Conservation (phyloP, 2,888 invertebrate species). For the Orgyia antiqua region DNA sequence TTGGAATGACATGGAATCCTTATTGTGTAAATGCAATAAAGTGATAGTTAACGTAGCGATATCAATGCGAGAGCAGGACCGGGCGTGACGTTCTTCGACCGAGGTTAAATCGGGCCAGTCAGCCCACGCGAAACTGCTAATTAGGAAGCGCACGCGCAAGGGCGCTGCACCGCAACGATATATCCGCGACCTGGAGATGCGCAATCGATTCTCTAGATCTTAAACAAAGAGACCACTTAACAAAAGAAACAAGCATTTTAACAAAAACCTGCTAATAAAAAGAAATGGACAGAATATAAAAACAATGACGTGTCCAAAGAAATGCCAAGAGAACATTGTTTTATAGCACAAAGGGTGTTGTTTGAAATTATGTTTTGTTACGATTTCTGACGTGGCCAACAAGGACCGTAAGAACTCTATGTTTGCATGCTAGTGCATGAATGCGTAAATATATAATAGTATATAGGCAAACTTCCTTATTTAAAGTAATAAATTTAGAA, state of each 20-base stretch:
- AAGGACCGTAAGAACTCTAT: slow-evolving; percentile 17
- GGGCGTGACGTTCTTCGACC: slow-evolving; percentile 53
- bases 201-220: slow-evolving; percentile 29
- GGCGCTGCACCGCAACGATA: slow-evolving; percentile 50
- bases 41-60: slow-evolving; percentile 14
- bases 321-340: slow-evolving; percentile 37
- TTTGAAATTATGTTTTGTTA: slow-evolving; percentile 49
- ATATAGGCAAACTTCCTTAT: slow-evolving; percentile 20
- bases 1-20: too few relatives aligned
- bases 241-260: slow-evolving; percentile 41
- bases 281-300: slow-evolving; percentile 48
- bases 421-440: slow-evolving; percentile 17
- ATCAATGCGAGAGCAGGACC: slow-evolving; percentile 28
- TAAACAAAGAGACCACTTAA: slow-evolving; percentile 40
- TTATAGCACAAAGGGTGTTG: slow-evolving; percentile 53
- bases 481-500: slow-evolving; percentile 12
- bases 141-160: slow-evolving; percentile 70
- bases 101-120: slow-evolving; percentile 63
- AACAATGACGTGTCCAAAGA: slow-evolving; percentile 41
- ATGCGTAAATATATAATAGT: slow-evolving; percentile 10
- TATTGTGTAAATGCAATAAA: too few relatives aligned
- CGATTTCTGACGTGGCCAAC: slow-evolving; percentile 35
- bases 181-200: slow-evolving; percentile 30
- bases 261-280: slow-evolving; percentile 47
- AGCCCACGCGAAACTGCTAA: slow-evolving; percentile 62